Conservation (phyloP, 1,140 invertebrate species). For the Lysiphlebus fabarum region DNA sequence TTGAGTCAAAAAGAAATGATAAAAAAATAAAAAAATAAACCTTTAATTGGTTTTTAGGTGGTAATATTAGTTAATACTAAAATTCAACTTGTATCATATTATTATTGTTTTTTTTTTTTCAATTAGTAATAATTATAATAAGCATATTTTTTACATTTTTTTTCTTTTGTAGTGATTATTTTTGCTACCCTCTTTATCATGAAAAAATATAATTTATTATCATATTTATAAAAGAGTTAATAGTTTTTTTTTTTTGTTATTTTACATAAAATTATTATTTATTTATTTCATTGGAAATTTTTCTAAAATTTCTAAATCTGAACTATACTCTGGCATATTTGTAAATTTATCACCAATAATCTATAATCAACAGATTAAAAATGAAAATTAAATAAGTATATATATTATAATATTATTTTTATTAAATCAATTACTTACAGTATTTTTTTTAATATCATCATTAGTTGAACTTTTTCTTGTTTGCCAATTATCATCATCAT, state of each 20-base stretch:
- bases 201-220: no score
- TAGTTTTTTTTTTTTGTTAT: slow-evolving; percentile 28
- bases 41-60: no score
- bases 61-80: background rate
- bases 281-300: slow-evolving; percentile 24
- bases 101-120: slow-evolving; percentile 46
- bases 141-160: slow-evolving; percentile 53
- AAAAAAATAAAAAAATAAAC: no score
- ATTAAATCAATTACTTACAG: slow-evolving; percentile 11
- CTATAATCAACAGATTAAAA: slow-evolving; percentile 5
- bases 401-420: background rate
- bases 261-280: slow-evolving; percentile 14
- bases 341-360: slow-evolving; percentile 9
- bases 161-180: slow-evolving; percentile 36
- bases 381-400: slow-evolving; percentile 2
- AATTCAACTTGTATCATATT: slow-evolving; percentile 49
- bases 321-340: slow-evolving; percentile 31
- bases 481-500: slow-evolving; percentile 25
- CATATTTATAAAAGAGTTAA: no score
- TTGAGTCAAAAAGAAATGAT: no score
- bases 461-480: slow-evolving; percentile 21
- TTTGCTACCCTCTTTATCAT: slow-evolving; percentile 4
- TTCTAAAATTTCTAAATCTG: slow-evolving; percentile 26
- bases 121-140: slow-evolving; percentile 50
- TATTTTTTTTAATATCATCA: slow-evolving; percentile 18